A percentile compares a stretch with the other conserved stretches of the same genome.
These are phyloP conservation scores for Mythimna albipuncta DNA, from an alignment of 2,888 invertebrate genomes.

Conservation along the genomic window DNA sequence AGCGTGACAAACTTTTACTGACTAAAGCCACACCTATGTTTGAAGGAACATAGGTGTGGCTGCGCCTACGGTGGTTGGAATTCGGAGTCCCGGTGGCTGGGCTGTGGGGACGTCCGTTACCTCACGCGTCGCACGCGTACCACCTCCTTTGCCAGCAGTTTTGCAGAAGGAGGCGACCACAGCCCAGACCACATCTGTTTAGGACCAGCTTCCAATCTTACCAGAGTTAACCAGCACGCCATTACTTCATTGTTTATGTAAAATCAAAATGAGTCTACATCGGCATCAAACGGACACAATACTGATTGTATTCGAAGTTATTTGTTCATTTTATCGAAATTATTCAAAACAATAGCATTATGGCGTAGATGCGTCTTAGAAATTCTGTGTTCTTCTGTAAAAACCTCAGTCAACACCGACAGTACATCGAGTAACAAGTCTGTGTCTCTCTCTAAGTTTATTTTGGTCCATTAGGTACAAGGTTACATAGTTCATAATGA, in stretches of 20 bases:
- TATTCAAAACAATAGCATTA: constrained; percentile 3
- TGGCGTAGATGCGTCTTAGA: not conserved
- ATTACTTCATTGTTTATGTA: constrained; percentile 1
- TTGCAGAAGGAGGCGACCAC: no score
- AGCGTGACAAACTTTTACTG: no score
- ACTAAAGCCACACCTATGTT: no score
- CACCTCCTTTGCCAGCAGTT: no score
- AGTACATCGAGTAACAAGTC: not conserved
- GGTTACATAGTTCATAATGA: not conserved
- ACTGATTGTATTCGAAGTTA: constrained; percentile 12
- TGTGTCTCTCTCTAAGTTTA: not conserved
- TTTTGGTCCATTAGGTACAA: not conserved
- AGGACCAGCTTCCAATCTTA: not conserved
- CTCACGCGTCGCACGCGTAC: no score
- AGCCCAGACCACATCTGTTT: not conserved
- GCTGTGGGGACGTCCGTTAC: no score
- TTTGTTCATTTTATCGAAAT: not conserved
- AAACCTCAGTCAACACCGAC: not conserved
- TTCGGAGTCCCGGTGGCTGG: no score
- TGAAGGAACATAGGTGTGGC: no score
- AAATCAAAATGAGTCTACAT: not conserved
- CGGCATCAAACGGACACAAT: not conserved
- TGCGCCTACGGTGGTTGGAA: no score
- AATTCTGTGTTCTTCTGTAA: not conserved
- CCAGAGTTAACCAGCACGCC: not conserved